Base-by-base conservation (phyloP, 1,140 invertebrate genomes). In the Forficula auricularia region DNA sequence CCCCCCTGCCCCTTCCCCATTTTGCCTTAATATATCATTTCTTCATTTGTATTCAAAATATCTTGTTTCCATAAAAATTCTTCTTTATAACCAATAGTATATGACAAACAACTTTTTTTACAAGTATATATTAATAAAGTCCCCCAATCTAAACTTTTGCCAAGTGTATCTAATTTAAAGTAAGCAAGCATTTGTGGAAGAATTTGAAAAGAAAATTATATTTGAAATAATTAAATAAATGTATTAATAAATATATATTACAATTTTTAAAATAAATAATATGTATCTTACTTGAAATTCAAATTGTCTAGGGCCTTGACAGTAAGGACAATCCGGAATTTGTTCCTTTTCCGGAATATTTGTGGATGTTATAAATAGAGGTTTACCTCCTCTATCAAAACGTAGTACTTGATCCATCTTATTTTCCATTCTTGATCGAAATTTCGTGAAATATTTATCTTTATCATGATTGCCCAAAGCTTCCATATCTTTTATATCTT, bases 11-110 rank as follows among this genome's bases (percentile, higher is more conserved):
- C n/a, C n/a, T n/a, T n/a, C n/a, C n/a, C n/a, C n/a, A n/a, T n/a
- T n/a, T n/a, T n/a, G n/a, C n/a, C n/a, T n/a, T n/a, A n/a, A n/a
- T n/a, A n/a, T n/a, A 4, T 27, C 22, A 27, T 10, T 27, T 27
- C 22, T 6, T 4, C 4, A 27, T 41, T 48, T 56, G 54, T 57
- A 53, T 57, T 48, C 44, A 54, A 48, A 64, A 82, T 74, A 64
- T 94, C 87, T 67, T 95, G 91, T 65, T 91, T 92, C 66, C 84
- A 82, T 43, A 88, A 50, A 65, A 74, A 80, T 67, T 92, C 89
- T 51, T 69, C 62, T 47, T 73, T 71, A 57, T 87, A 88, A 18
- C 61, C 63, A 39, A 64, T 62, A 31, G 67, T 67, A 27, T 55
- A 27, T 27, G 10, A 57, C 32, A 57, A 53, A 58, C 91, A 96